Percentiles rank a stretch among this genome's conserved stretches.
Conservation (phyloP, 2,888 invertebrate species). For the Tetropium fuscum region DNA sequence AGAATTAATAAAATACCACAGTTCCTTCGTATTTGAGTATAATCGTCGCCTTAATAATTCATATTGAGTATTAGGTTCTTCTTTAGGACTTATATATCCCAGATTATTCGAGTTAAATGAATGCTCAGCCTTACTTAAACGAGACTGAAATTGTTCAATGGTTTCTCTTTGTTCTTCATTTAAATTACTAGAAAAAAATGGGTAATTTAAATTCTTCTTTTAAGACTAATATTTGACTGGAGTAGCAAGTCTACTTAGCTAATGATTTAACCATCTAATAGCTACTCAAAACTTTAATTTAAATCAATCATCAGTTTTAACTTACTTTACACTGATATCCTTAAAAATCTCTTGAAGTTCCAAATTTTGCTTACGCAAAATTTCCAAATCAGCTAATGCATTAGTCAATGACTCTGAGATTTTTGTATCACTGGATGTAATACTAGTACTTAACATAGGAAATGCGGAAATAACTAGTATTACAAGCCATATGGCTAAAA, state of each 20-base stretch:
- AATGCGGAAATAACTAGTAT: constrained; percentile 80
- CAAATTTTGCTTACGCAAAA: constrained; percentile 84
- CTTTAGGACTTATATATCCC: constrained; percentile 64
- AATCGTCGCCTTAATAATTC: constrained; percentile 82
- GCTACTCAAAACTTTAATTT: no score
- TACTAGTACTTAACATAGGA: constrained; percentile 70
- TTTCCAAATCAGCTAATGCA: constrained; percentile 82
- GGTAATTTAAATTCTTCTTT: no score
- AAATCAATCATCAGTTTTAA: no score
- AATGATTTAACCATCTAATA: no score
- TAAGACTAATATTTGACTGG: no score
- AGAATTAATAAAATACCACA: constrained; percentile 86
- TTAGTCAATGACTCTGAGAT: constrained; percentile 78
- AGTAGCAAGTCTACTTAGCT: no score
- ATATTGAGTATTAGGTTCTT: constrained; percentile 79
- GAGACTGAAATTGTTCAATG: constrained; percentile 65
- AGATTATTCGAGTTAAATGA: constrained; percentile 61
- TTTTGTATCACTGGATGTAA: constrained; percentile 68
- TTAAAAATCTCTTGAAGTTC: constrained; percentile 78
- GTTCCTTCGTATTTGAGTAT: constrained; percentile 82
- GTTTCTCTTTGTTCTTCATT: constrained; percentile 65
- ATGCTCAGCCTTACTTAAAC: constrained; percentile 65
- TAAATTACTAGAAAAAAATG: constrained; percentile 56
- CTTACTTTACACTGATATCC: constrained; percentile 75
- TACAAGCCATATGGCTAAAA: constrained; percentile 78